Conservation (phyloP, 2,113 vertebrate genomes). For the Hucho hucho region DNA sequence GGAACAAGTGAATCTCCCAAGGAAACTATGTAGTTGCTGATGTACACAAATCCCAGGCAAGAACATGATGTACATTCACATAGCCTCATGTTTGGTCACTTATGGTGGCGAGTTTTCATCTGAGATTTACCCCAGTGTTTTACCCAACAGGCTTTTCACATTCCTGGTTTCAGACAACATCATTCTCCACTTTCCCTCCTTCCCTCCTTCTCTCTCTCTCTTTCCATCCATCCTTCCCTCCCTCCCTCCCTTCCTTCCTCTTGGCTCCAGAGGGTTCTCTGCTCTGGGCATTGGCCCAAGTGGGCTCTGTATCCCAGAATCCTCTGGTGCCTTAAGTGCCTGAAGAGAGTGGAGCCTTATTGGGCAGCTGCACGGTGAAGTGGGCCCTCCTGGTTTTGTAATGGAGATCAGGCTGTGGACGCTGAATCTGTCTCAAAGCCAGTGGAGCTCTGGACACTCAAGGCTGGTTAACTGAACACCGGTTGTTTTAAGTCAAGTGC, state of each 20-base stretch:
- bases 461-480: slow-evolving; percentile 44
- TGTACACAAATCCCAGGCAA: slow-evolving; percentile 87
- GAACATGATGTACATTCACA: neutral
- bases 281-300: slow-evolving; percentile 37
- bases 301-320: slow-evolving; percentile 31
- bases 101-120: neutral
- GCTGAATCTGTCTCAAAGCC: slow-evolving; percentile 23
- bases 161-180: neutral
- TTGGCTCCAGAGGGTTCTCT: slow-evolving; percentile 5
- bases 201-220: neutral
- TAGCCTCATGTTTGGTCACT: neutral
- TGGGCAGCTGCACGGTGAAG: slow-evolving; percentile 50
- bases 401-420: slow-evolving; percentile 53
- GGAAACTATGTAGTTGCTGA: slow-evolving; percentile 88
- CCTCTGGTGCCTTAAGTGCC: slow-evolving; percentile 30
- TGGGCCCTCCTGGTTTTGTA: slow-evolving; percentile 52
- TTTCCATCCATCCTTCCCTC: neutral
- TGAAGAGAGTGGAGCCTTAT: slow-evolving; percentile 36
- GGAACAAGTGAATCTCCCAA: slow-evolving; percentile 84
- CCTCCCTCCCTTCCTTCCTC: slow-evolving; percentile 5
- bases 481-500: slow-evolving; percentile 40
- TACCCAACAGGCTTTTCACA: too few species aligned
- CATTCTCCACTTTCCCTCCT: neutral
- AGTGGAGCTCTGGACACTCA: slow-evolving; percentile 24
- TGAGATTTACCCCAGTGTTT: too few species aligned